These are phyloP conservation scores for Sesamia nonagrioides DNA, from an alignment of 1,140 invertebrate genomes.

Conservation along the genomic window DNA sequence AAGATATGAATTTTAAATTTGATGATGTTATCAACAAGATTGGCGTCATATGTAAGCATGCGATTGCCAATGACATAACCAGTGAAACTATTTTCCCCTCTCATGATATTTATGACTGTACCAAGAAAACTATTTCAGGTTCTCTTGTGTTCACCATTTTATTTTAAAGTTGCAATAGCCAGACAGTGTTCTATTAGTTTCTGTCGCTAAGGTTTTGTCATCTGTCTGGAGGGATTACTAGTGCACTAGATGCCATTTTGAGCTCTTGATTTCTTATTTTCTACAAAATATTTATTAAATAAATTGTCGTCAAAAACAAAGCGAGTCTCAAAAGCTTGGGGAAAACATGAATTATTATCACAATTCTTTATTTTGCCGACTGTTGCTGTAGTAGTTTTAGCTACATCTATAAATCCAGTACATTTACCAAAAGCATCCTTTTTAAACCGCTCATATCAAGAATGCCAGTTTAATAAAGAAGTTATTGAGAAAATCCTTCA, in stretches of 20 bases:
- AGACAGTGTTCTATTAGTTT: slow-evolving; percentile 46
- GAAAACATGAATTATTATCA: slow-evolving; percentile 13
- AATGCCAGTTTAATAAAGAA: slow-evolving; percentile 27
- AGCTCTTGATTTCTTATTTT: slow-evolving; percentile 20
- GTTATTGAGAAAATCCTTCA: background rate
- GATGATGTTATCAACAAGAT: background rate
- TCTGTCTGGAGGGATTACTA: slow-evolving; percentile 36
- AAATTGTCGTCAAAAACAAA: slow-evolving; percentile 28
- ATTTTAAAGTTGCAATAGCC: slow-evolving; percentile 38
- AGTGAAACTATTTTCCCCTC: too few relatives aligned
- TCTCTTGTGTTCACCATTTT: slow-evolving; percentile 9
- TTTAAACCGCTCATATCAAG: slow-evolving; percentile 3
- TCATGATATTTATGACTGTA: background rate
- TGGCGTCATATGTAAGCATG: too few relatives aligned
- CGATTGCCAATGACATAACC: background rate
- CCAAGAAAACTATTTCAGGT: slow-evolving; percentile 15
- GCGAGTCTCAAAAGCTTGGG: slow-evolving; percentile 16
- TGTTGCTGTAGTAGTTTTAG: background rate
- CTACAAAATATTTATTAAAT: slow-evolving; percentile 24
- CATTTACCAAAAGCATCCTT: slow-evolving; percentile 1
- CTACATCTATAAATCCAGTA: background rate
- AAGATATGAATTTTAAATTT: background rate
- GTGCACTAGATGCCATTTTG: slow-evolving; percentile 18
- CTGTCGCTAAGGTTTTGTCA: slow-evolving; percentile 47
- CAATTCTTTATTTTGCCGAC: background rate